Base-by-base conservation (phyloP, 2,888 invertebrate genomes). In the Agapetus fuscipes region DNA sequence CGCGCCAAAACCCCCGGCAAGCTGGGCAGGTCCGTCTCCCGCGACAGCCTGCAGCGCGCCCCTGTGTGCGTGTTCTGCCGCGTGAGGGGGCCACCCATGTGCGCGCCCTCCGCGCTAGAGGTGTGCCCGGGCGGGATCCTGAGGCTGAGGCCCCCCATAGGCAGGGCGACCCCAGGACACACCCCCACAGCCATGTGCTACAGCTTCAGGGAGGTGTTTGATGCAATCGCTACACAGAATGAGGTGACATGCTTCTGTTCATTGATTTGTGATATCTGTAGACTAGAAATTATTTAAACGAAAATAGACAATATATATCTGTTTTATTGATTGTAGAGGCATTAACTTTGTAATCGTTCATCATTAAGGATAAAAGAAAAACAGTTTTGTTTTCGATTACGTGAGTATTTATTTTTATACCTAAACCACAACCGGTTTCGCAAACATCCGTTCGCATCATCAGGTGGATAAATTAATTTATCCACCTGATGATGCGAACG, bases 21-120 rank as follows among this genome's bases (percentile, higher is more conserved):
- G 17, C 32, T 47, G 29, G 37, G 33, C 2, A 44, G 41, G 16
- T 13, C 37, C 4, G 31, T 20, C 11, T 47, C 47, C 1, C 41
- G 39, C 15, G 47, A 47, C 6, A 47, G 41, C 32, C 17, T 47
- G 4, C 67, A 68, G 0, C 69, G 74, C 48, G 86, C 90, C 59
- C 81, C 88, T 0, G 86, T 91, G 0, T 80, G 90, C 66, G 95
- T 95, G 0, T 95, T 77, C 54, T 94, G 94, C 56, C 72, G 95
- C 13, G 61, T 95, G 11, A 72, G 89, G 9, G 91, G 93, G 57
- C 79, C 80, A 54, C 72, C 76, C 36, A 76, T 79, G 11, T 68
- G 64, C 1, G 80, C 82, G 59, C 53, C 33, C 9, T 39, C 39
- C 3, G 13, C 13, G 55, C 71, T 88, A 54, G 77, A 76, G 55